Percentiles rank a stretch among this genome's conserved stretches.
These are phyloP conservation scores for Oryzias javanicus DNA, from an alignment of 2,113 vertebrate species.

Conservation along the genomic window DNA sequence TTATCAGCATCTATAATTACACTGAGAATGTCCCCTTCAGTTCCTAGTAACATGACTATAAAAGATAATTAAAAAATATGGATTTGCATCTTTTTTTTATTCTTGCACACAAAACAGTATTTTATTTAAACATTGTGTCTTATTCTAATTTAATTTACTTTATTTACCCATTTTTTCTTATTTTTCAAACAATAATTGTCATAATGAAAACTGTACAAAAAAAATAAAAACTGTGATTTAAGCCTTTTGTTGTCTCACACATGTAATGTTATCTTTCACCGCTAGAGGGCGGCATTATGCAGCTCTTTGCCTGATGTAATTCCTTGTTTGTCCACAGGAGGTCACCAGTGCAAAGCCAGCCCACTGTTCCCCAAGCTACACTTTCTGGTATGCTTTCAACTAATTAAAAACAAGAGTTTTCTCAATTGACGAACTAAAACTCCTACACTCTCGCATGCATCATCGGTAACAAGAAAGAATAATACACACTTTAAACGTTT, in stretches of 20 bases:
- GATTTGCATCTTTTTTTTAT: conserved; percentile 25
- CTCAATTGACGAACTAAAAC: conserved; percentile 33
- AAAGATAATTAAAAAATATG: conserved; percentile 11
- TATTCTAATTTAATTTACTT: not conserved
- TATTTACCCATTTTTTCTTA: too few species aligned
- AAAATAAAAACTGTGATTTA: conserved; percentile 4
- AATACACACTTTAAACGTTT: not conserved
- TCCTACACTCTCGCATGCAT: conserved; percentile 36
- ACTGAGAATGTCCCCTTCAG: conserved; percentile 25
- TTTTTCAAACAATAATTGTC: too few species aligned
- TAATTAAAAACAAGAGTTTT: conserved; percentile 53
- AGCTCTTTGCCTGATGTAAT: conserved; percentile 50
- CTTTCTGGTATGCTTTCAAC: conserved; percentile 85
- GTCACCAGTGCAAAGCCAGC: conserved; percentile 86
- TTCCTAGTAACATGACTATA: conserved; percentile 27
- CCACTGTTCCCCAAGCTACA: conserved; percentile 87
- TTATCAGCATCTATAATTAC: conserved; percentile 63
- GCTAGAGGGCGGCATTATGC: conserved; percentile 53
- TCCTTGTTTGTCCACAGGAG: conserved; percentile 80
- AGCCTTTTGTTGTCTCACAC: conserved; percentile 30
- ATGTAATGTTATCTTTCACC: conserved; percentile 1
- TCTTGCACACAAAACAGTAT: conserved; percentile 26
- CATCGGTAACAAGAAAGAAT: conserved; percentile 17
- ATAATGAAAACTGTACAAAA: too few species aligned
- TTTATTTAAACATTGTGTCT: not conserved